Percentiles rank a stretch among this genome's conserved stretches.
These are phyloP conservation scores for Ciconia maguari DNA, from an alignment of 2,113 vertebrate genomes.

Conservation along the genomic window DNA sequence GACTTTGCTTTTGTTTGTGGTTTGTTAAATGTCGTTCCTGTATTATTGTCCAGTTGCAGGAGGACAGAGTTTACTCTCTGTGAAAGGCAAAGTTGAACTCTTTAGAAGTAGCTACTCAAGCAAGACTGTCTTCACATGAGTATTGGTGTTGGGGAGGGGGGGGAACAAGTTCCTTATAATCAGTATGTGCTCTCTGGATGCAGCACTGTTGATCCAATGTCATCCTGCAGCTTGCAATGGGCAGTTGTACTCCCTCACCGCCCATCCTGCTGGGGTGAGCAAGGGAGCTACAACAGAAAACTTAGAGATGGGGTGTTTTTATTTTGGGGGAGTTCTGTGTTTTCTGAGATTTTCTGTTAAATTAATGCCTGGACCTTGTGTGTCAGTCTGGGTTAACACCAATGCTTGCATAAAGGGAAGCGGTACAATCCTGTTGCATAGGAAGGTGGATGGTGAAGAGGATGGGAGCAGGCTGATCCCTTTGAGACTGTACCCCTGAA, in stretches of 20 bases:
- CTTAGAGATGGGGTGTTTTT: neutral
- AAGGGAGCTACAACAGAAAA: neutral
- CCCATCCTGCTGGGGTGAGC: neutral
- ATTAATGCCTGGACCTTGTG: neutral
- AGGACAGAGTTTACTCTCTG: neutral
- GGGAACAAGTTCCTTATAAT: neutral
- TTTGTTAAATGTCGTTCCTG: neutral
- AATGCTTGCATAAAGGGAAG: neutral
- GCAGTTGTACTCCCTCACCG: neutral
- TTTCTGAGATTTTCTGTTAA: neutral
- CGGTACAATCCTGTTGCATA: accelerated
- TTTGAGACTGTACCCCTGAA: neutral
- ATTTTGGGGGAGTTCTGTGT: neutral
- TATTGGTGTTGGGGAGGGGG: neutral
- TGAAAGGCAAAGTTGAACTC: neutral
- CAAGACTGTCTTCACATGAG: neutral
- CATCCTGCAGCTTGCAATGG: neutral
- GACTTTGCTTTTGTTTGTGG: neutral
- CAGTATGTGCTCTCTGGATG: neutral
- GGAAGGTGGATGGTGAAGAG: neutral
- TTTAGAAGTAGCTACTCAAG: neutral
- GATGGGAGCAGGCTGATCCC: neutral
- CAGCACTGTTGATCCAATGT: neutral
- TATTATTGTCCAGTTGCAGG: neutral
- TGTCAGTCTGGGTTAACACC: neutral